Base-by-base conservation (phyloP, 2,888 invertebrate species). In the Aphodius granarius region DNA sequence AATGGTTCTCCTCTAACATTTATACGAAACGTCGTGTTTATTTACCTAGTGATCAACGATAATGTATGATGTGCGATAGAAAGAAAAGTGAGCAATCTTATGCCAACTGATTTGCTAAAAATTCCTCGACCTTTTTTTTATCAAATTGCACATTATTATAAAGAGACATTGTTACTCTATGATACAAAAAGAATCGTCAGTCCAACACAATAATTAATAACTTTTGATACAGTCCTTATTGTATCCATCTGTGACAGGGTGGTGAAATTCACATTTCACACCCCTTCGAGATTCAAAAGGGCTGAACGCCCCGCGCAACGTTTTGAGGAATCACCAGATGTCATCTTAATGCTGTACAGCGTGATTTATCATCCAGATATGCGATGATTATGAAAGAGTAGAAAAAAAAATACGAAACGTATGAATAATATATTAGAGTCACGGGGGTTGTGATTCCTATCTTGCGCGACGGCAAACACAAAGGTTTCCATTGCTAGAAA, bases 321-420 rank as follows among this genome's bases (percentile, higher is more conserved):
- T 9, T 43, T 43, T 43, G 43, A 43, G 43, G 43, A 6, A 71
- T 74, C 74, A 74, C 74, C 63, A 64, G 63, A 22, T 74, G 74
- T 74, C 74, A 22, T 63, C 74, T 74, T 64, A 71, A 74, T 74
- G 71, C 70, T 74, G 70, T 74, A 74, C 71, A 64, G 74, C 65
- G 71, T 74, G 74, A 74, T 74, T 74, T 74, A 74, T 74, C 74
- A 74, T 71, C 43, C 3, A 63, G 63, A 70, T 63, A 63, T 70
- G 70, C 71, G 71, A 43, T 71, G 74, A 74, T 71, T 74, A 74
- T 63, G 68, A 18, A 68, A 21, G 18, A n/a, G n/a, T 43, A 9
- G 43, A 43, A 43, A 43, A 43, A 13, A 43, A 43, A n/a, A n/a
- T n/a, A n/a, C n/a, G 43, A 3, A 43, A 43, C 65, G 74, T 15